A percentile compares a stretch with the other conserved stretches of the same genome.
Conservation (phyloP, 2,797 vertebrate genomes). For the Anabas testudineus region DNA sequence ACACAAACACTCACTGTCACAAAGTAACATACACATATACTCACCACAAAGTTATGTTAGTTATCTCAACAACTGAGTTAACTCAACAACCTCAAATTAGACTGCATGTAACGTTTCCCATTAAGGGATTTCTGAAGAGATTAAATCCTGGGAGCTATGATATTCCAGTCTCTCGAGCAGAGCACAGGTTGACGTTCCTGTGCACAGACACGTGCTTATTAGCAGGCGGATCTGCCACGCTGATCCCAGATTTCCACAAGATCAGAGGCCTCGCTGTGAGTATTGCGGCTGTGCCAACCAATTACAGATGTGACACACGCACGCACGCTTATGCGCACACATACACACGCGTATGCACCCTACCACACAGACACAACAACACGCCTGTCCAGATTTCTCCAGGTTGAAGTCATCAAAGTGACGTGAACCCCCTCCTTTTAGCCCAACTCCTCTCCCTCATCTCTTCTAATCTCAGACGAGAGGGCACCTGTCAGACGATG, state of each 20-base stretch:
- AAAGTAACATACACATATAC: slow-evolving; percentile 24
- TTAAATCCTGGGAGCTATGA: slow-evolving; percentile 72
- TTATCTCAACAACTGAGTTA: slow-evolving; percentile 61
- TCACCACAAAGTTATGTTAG: slow-evolving; percentile 41
- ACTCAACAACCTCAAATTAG: slow-evolving; percentile 75
- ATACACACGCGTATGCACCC: slow-evolving; percentile 34
- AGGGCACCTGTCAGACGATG: slow-evolving; percentile 72
- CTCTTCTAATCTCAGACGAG: slow-evolving; percentile 59
- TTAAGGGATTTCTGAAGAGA: slow-evolving; percentile 81
- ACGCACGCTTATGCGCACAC: slow-evolving; percentile 27
- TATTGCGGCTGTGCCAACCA: slow-evolving; percentile 54
- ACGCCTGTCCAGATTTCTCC: slow-evolving; percentile 55
- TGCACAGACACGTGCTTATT: slow-evolving; percentile 75
- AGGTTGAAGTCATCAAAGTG: slow-evolving; percentile 65
- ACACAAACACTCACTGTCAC: slow-evolving; percentile 31
- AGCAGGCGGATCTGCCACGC: slow-evolving; percentile 76
- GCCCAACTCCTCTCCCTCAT: slow-evolving; percentile 3
- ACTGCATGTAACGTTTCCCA: slow-evolving; percentile 76
- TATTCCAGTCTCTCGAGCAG: slow-evolving; percentile 62
- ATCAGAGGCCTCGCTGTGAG: slow-evolving; percentile 71
- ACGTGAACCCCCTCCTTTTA: slow-evolving; percentile 13
- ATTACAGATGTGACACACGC: slow-evolving; percentile 73
- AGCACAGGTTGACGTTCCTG: slow-evolving; percentile 63
- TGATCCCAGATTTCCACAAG: slow-evolving; percentile 84
- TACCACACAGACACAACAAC: slow-evolving; percentile 45